phyloP scores from a whole-genome alignment of 1,140 invertebrate species.

The Macrobrachium nipponense region DNA sequence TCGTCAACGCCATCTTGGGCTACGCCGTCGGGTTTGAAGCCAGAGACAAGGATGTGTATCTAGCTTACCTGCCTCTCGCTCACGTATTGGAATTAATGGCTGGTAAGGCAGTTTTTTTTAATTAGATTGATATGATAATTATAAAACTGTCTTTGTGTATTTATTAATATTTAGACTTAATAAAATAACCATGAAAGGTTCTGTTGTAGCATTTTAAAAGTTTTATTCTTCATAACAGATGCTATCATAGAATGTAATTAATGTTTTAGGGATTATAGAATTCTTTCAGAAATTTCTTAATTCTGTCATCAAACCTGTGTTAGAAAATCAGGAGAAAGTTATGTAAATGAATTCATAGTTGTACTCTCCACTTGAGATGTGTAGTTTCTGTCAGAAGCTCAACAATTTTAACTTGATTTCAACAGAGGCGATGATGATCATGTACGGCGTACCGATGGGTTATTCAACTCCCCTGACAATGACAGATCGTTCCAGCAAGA shows the following conservation, averaged over 20 bases:
- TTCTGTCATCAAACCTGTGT: too few relatives aligned
- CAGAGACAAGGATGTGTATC: slow-evolving; percentile 82
- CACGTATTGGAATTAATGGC: slow-evolving; percentile 95
- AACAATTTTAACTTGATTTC: not conserved
- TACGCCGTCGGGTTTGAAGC: slow-evolving; percentile 85
- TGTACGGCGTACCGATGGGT: slow-evolving; percentile 89
- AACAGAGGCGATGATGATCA: slow-evolving; percentile 66
- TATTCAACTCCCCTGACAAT: slow-evolving; percentile 96
- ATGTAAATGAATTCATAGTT: too few relatives aligned
- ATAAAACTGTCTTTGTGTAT: too few relatives aligned
- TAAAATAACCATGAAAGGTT: not conserved
- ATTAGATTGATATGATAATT: not conserved
- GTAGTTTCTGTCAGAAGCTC: too few relatives aligned
- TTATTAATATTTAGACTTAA: too few relatives aligned
- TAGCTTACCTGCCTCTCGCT: slow-evolving; percentile 96
- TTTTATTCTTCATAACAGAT: too few relatives aligned
- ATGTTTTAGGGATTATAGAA: too few relatives aligned
- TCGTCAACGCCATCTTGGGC: slow-evolving; percentile 87
- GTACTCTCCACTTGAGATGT: too few relatives aligned
- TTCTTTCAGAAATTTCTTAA: too few relatives aligned
- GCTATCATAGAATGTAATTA: too few relatives aligned
- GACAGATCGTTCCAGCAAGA: slow-evolving; percentile 95
- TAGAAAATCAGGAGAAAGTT: too few relatives aligned
- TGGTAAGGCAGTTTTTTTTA: slow-evolving; percentile 67
- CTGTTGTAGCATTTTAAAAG: too few relatives aligned